Conservation (phyloP, 2,888 invertebrate genomes). For the Caenorhabditis japonica region DNA sequence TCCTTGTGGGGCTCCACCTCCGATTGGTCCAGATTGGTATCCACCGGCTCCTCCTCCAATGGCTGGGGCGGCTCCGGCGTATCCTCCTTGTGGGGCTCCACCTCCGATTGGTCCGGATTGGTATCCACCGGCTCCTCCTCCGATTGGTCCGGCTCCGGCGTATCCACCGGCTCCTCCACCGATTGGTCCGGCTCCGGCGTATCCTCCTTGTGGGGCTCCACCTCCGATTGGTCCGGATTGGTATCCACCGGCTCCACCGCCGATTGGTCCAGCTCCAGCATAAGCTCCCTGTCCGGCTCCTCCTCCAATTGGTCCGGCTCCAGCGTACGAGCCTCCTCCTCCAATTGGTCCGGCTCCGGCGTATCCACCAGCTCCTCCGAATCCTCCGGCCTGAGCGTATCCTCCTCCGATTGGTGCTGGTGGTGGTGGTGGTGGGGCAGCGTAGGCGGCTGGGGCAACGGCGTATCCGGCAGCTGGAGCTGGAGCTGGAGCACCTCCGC, state of each 20-base stretch:
- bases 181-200: constrained; percentile 1
- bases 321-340: constrained; percentile 24
- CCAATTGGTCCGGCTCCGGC: constrained; percentile 26
- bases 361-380: constrained; percentile 13
- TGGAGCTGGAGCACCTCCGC: neutral
- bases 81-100: constrained; percentile 14
- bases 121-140: constrained; percentile 3
- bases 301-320: constrained; percentile 14
- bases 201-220: no score
- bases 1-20: constrained; percentile 3
- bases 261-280: neutral
- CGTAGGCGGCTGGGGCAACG: constrained; percentile 33
- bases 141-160: neutral
- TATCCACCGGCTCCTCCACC: constrained; percentile 9
- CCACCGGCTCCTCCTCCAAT: neutral
- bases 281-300: no score
- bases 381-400: constrained; percentile 17
- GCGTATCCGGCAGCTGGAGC: constrained; percentile 46
- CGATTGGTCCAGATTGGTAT: neutral
- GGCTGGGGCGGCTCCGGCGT: constrained; percentile 7
- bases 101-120: neutral
- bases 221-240: constrained; percentile 16
- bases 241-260: constrained; percentile 10
- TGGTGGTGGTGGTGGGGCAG: constrained; percentile 48
- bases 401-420: constrained; percentile 19